These are phyloP conservation scores for Regulus satrapa DNA, from an alignment of 2,113 vertebrate genomes.

Conservation along the genomic window DNA sequence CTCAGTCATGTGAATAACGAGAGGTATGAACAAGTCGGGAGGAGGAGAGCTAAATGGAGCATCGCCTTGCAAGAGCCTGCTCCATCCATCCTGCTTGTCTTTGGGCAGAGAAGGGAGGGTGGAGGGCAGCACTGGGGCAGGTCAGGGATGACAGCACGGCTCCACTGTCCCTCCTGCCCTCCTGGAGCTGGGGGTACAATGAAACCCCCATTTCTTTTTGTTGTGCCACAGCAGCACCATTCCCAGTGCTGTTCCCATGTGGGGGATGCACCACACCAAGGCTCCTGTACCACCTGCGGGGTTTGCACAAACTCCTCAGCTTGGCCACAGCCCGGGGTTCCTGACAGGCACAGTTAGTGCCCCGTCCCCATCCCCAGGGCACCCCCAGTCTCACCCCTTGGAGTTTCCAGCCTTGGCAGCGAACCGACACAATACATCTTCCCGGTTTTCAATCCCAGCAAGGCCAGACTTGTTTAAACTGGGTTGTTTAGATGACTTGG, in stretches of 20 bases:
- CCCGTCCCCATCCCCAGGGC: background rate
- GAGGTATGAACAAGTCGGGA: slow-evolving; percentile 12
- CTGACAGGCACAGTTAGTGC: rapidly evolving
- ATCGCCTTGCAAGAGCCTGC: background rate
- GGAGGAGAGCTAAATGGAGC: slow-evolving; percentile 23
- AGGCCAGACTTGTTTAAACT: background rate
- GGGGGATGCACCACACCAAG: background rate
- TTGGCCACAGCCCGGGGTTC: background rate
- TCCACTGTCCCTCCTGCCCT: background rate
- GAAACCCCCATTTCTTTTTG: too few relatives aligned
- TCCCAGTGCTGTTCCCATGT: rapidly evolving
- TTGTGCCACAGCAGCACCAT: background rate
- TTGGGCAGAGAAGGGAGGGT: background rate
- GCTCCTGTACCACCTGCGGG: rapidly evolving
- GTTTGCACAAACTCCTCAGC: background rate
- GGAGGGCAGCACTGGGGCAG: background rate
- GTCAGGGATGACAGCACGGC: rapidly evolving
- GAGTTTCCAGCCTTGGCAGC: background rate
- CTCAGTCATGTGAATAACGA: slow-evolving; percentile 20
- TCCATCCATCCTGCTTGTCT: background rate
- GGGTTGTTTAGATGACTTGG: background rate
- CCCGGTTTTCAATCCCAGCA: background rate
- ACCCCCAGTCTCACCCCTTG: background rate
- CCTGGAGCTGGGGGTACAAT: background rate
- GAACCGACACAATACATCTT: background rate